Evolutionary conservation across 2,888 invertebrate species (phyloP).

Genomic region (Tanytarsus gracilentus): DNA sequence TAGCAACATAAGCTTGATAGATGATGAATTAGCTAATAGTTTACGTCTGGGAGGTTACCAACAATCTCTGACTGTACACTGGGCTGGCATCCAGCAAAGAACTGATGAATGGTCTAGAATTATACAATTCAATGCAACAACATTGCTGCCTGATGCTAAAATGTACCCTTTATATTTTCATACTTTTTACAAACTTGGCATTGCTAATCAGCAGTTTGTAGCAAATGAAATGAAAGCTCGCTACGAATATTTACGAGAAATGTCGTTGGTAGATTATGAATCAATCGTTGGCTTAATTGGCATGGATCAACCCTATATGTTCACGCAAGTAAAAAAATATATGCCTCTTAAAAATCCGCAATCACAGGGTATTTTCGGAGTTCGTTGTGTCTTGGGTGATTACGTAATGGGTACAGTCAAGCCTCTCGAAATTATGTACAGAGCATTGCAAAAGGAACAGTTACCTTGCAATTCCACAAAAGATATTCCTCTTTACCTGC

Average conservation of each 20-base stretch:
- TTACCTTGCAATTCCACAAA: too few species aligned
- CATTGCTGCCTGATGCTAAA: neutral
- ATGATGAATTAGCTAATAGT: neutral
- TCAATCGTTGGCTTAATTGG: neutral
- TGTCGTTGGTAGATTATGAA: neutral
- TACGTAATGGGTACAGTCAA: too few species aligned
- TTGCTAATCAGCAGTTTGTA: neutral
- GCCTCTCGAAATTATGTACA: too few species aligned
- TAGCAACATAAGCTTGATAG: neutral
- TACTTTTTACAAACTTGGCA: neutral
- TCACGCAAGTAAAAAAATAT: neutral
- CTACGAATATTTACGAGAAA: neutral
- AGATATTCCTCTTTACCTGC: too few species aligned
- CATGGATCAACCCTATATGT: neutral
- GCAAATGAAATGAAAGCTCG: neutral
- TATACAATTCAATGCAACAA: neutral
- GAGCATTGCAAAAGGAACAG: too few species aligned
- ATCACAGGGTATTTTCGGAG: neutral
- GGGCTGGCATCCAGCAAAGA: neutral
- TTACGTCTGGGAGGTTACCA: neutral
- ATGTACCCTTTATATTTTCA: neutral
- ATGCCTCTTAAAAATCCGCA: neutral
- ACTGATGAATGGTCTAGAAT: neutral
- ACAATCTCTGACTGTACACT: neutral
- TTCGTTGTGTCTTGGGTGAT: neutral